These are phyloP conservation scores for Oreocharis arfaki DNA, from an alignment of 2,113 vertebrate species.

Conservation along the genomic window DNA sequence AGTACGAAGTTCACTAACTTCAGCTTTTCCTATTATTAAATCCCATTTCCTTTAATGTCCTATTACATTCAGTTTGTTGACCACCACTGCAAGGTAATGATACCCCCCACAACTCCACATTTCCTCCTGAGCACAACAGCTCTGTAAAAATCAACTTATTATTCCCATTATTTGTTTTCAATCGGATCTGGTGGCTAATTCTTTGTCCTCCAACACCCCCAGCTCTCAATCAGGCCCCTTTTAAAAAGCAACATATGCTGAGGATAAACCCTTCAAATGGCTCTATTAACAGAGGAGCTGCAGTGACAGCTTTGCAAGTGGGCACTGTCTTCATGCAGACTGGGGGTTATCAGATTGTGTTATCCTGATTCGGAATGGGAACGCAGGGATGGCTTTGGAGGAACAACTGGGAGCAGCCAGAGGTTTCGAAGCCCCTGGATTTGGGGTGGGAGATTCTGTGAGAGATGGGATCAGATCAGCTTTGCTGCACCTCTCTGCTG, in stretches of 20 bases:
- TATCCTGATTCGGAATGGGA: conserved; percentile 39
- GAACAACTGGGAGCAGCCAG: neutral
- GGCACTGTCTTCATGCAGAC: conserved; percentile 8
- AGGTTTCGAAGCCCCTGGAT: neutral
- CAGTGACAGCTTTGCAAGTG: conserved; percentile 73
- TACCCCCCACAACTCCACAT: neutral
- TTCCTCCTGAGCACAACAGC: neutral
- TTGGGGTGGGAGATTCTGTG: neutral
- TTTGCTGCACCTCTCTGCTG: conserved; percentile 52
- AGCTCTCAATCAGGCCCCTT: conserved; percentile 65
- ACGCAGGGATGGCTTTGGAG: conserved; percentile 8
- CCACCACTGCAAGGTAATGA: neutral
- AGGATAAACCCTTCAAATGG: conserved; percentile 73
- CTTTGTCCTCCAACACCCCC: conserved; percentile 36
- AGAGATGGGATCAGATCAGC: conserved; percentile 35
- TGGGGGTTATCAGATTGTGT: conserved; percentile 48
- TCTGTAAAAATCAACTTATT: neutral
- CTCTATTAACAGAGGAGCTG: conserved; percentile 70
- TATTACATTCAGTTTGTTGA: neutral
- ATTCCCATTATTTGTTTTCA: neutral
- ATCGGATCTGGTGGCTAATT: neutral
- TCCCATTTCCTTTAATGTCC: neutral
- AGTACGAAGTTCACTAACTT: neutral
- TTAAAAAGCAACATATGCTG: conserved; percentile 70
- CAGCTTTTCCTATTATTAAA: neutral